Evolutionary conservation across 2,797 vertebrate species (phyloP).

Genomic region (Alfaro cultratus): DNA sequence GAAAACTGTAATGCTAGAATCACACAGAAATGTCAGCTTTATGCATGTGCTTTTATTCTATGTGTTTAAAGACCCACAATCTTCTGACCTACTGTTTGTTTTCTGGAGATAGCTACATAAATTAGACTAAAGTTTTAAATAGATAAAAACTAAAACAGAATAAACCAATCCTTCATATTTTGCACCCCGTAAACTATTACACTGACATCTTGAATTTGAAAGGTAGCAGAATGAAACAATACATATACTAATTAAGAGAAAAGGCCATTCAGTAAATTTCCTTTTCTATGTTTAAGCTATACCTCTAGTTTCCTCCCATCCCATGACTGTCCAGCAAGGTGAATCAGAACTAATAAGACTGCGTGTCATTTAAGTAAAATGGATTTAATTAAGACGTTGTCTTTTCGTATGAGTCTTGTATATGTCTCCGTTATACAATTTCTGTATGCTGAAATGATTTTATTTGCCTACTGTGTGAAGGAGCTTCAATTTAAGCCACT

Average conservation of each 20-base stretch:
- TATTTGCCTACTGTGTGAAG: neutral
- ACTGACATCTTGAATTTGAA: neutral
- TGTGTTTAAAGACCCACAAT: neutral
- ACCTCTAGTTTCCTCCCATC: neutral
- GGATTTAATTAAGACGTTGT: neutral
- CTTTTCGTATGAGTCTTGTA: neutral
- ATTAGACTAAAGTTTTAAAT: neutral
- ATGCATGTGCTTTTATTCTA: neutral
- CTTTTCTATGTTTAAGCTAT: neutral
- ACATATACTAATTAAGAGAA: neutral
- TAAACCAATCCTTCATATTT: neutral
- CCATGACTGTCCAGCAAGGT: neutral
- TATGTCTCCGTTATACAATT: neutral
- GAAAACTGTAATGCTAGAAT: neutral
- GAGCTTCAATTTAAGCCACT: no score
- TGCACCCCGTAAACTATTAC: neutral
- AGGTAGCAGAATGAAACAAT: neutral
- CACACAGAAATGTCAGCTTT: neutral
- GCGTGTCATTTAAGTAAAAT: no score
- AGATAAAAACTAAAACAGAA: neutral
- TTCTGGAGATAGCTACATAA: neutral
- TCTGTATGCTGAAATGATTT: neutral
- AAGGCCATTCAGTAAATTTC: neutral
- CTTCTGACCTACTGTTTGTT: neutral
- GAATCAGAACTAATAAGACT: neutral